Evolutionary conservation across 2,113 vertebrate genomes (phyloP).

Genomic region (Chionodraco myersi): DNA sequence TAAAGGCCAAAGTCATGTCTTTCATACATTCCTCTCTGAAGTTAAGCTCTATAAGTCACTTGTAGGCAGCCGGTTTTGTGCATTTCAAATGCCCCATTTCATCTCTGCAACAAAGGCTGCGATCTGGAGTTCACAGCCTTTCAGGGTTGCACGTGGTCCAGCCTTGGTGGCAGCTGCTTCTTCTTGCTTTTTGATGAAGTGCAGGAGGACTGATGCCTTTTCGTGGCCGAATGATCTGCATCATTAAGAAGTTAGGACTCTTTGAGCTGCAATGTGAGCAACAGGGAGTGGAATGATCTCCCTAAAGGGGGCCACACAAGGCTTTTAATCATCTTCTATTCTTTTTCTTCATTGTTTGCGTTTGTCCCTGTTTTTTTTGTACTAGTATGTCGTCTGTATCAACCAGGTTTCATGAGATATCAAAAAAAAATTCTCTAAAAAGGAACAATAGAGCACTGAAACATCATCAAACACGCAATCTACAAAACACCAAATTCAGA

Average conservation of each 20-base stretch:
- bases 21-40: constrained; percentile 42
- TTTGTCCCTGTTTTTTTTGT: background rate
- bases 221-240: constrained; percentile 18
- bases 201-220: constrained; percentile 32
- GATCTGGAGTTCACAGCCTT: constrained; percentile 46
- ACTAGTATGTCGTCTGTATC: constrained; percentile 15
- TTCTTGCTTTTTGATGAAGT: constrained; percentile 54
- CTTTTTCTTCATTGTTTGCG: constrained; percentile 9
- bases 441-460: constrained; percentile 3
- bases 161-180: constrained; percentile 29
- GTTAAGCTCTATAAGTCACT: constrained; percentile 32
- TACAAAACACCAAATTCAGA: background rate
- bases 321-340: constrained; percentile 44
- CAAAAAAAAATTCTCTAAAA: background rate
- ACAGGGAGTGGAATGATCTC: constrained; percentile 9
- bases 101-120: constrained; percentile 37
- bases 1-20: constrained; percentile 36
- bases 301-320: constrained; percentile 7
- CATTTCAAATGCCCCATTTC: constrained; percentile 41
- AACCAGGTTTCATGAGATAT: constrained; percentile 15
- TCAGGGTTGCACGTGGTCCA: constrained; percentile 5
- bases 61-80: constrained; percentile 27
- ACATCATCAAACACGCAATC: constrained; percentile 12
- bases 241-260: constrained; percentile 36
- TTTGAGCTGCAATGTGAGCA: constrained; percentile 36